Evolutionary conservation across 2,888 invertebrate species (phyloP).

Genomic region (Amphipyra tragopoginis): DNA sequence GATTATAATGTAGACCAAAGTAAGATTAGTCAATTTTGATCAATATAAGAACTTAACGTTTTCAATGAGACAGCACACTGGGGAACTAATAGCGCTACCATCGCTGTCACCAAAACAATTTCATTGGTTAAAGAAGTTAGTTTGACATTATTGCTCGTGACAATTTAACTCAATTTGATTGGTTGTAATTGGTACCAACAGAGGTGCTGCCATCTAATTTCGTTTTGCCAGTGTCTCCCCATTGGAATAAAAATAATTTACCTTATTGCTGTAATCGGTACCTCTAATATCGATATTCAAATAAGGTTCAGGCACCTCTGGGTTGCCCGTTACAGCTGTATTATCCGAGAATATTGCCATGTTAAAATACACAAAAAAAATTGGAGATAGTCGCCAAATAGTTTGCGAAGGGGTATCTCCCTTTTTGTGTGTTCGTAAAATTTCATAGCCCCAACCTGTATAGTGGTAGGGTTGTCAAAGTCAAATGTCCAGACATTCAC

Average conservation of each 20-base stretch:
- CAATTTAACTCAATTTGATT: too few relatives aligned
- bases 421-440: slow-evolving; percentile 48
- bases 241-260: slow-evolving; percentile 25
- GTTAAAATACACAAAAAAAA: slow-evolving; percentile 35
- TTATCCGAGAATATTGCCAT: slow-evolving; percentile 42
- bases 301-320: slow-evolving; percentile 37
- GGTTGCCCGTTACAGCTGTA: slow-evolving; percentile 24
- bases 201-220: too few relatives aligned
- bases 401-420: slow-evolving; percentile 28
- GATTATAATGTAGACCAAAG: background rate
- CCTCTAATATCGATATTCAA: slow-evolving; percentile 42
- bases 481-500: slow-evolving; percentile 14
- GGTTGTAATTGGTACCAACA: too few relatives aligned
- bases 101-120: too few relatives aligned
- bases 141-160: too few relatives aligned
- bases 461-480: slow-evolving; percentile 44
- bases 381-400: slow-evolving; percentile 43
- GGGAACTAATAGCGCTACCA: too few relatives aligned
- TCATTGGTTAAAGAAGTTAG: too few relatives aligned
- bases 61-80: too few relatives aligned
- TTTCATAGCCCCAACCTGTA: slow-evolving; percentile 34
- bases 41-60: too few relatives aligned
- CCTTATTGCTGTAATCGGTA: slow-evolving; percentile 15
- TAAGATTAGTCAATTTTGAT: background rate
- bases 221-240: too few relatives aligned